Evolutionary conservation across 2,888 invertebrate genomes (phyloP), one percentile per base, ranked within the genome.

Genomic region (Sinohyriopsis cumingii): DNA sequence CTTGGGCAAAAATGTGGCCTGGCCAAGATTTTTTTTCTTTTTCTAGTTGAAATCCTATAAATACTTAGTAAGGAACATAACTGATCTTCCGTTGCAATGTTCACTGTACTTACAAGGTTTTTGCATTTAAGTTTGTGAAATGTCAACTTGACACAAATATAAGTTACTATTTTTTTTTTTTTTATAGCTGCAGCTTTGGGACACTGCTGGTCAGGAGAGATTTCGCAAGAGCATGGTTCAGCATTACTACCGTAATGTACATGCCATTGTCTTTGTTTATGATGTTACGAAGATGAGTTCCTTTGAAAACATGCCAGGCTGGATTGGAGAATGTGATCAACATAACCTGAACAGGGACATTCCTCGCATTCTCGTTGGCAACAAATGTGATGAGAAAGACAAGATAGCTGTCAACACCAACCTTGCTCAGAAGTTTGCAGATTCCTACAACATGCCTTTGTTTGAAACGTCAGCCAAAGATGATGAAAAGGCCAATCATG

Each of bases 181-280:
- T 72, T 91, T 92, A 55, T 88, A 95, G 94, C 91, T 95, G 12
- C 93, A 94, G 85, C 86, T 95, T 62, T 95, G 94, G 94, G 95
- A 92, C 82, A 95, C 95, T 2, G 95, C 95, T 0, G 95, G 95
- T 0, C 95, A 95, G 87, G 95, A 95, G 89, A 90, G 95, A 71
- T 95, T 95, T 89, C 92, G 95, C 20, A 93, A 94, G 87, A 94
- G 94, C 3, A 95, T 95, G 94, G 94, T 95, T 24, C 93, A 94
- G 83, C 95, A 95, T 89, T 95, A 95, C 89, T 95, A 95, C 87
- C 91, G 95, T 69, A 95, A 95, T 89, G 94, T 94, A 1, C 93
- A 95, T 89, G 95, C 95, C n/a, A 94, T 95, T n/a, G 93, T 95
- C 63, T 94, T 95, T 84, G 95, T 95, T 0, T 95, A 95, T 90